These are phyloP conservation scores for Cistogaster globosa DNA, from an alignment of 2,888 invertebrate genomes.

Conservation along the genomic window DNA sequence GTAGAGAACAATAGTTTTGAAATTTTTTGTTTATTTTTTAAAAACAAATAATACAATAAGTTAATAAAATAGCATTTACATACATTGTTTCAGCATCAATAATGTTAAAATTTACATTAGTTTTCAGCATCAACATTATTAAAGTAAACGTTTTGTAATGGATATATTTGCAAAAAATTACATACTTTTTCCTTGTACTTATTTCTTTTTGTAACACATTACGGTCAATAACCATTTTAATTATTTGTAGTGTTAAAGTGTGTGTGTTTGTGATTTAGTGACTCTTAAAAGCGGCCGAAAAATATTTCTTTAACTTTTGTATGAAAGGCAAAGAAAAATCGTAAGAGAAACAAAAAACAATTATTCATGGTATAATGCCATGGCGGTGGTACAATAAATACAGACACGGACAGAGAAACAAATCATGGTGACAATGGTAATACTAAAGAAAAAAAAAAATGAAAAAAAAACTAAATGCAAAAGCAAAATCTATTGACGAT, in stretches of 20 bases:
- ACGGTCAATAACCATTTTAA: slow-evolving; percentile 66
- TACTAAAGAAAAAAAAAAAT: neutral
- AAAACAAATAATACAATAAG: too few species aligned
- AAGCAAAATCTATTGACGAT: too few species aligned
- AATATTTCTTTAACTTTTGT: slow-evolving; percentile 6
- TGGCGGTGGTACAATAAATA: slow-evolving; percentile 54
- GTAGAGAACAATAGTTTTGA: too few species aligned
- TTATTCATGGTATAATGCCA: slow-evolving; percentile 57
- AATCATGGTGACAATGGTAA: too few species aligned
- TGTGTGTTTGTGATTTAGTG: too few species aligned
- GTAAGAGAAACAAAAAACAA: slow-evolving; percentile 48
- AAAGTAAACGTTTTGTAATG: neutral
- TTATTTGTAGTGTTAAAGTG: slow-evolving; percentile 39
- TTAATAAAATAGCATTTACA: too few species aligned
- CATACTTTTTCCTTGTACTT: neutral
- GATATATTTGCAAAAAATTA: slow-evolving; percentile 27
- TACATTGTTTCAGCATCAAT: neutral
- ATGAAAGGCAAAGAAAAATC: neutral
- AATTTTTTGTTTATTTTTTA: too few species aligned
- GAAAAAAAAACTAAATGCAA: too few species aligned
- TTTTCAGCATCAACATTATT: too few species aligned
- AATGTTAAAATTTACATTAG: neutral
- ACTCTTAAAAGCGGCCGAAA: too few species aligned
- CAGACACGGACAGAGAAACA: too few species aligned
- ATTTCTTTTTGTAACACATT: slow-evolving; percentile 54